Conservation (phyloP, 2,888 invertebrate species). For the Chydorus sphaericus region DNA sequence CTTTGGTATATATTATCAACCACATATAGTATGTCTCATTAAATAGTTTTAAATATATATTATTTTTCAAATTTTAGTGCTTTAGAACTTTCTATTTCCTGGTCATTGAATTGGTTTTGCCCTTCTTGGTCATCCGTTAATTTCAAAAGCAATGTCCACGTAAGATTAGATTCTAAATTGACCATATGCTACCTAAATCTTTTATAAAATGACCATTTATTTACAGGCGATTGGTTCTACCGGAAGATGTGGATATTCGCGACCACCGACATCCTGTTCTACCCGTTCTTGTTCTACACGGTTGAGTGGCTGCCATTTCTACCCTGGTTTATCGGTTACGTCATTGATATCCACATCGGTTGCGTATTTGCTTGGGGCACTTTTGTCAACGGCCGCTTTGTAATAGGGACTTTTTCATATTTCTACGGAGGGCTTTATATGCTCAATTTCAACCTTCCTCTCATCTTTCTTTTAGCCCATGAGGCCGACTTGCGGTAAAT, state of each 20-base stretch:
- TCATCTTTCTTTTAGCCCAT: conserved; percentile 52
- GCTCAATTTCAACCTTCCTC: conserved; percentile 56
- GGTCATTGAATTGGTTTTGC: background rate
- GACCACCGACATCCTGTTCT: conserved; percentile 55
- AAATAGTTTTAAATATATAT: conserved; percentile 4
- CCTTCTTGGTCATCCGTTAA: background rate
- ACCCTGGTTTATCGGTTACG: conserved; percentile 74
- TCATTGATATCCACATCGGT: conserved; percentile 63
- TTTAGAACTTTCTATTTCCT: background rate
- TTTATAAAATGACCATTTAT: no score
- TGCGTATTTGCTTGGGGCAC: conserved; percentile 79
- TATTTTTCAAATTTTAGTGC: conserved; percentile 4
- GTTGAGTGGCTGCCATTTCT: conserved; percentile 52
- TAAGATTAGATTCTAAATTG: conserved; percentile 9
- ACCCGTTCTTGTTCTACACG: conserved; percentile 56
- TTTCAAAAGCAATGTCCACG: background rate
- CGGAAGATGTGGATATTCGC: conserved; percentile 56
- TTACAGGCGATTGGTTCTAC: conserved; percentile 30
- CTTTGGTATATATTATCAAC: conserved; percentile 54
- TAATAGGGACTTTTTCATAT: conserved; percentile 71
- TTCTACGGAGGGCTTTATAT: conserved; percentile 51
- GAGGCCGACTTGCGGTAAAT: conserved; percentile 42
- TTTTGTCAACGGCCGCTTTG: conserved; percentile 51
- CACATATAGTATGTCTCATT: conserved; percentile 18
- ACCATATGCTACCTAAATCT: no score